Evolutionary conservation across 2,797 vertebrate species (phyloP).

Genomic region (Gymnopithys bicolor): DNA sequence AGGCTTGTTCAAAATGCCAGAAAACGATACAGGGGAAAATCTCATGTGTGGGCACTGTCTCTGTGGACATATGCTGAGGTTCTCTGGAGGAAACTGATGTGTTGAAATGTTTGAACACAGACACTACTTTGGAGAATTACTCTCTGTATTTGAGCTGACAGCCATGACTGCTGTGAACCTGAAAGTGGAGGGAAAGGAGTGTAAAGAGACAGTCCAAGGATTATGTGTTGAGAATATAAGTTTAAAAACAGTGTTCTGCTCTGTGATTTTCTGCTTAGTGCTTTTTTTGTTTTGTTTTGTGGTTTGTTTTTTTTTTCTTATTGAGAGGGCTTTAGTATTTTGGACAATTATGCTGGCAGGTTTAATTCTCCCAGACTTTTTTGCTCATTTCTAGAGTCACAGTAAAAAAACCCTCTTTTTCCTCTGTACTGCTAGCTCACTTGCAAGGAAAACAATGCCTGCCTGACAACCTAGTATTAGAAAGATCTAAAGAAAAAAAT

Average conservation of each 20-base stretch:
- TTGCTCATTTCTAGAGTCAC: neutral
- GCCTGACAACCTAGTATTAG: neutral
- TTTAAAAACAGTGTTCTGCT: neutral
- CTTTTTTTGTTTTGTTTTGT: neutral
- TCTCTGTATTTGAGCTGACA: slow-evolving; percentile 48
- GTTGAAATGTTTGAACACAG: slow-evolving; percentile 40
- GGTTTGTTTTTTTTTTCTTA: neutral
- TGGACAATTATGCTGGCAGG: neutral
- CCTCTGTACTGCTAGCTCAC: neutral
- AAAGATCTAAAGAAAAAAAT: neutral
- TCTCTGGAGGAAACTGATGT: slow-evolving; percentile 5
- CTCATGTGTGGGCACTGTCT: neutral
- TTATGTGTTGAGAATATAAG: neutral
- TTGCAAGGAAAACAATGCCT: neutral
- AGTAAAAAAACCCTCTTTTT: neutral
- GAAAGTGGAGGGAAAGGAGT: neutral
- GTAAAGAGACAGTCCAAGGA: neutral
- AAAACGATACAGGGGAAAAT: neutral
- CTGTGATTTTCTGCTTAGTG: neutral
- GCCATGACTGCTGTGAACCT: slow-evolving; percentile 23
- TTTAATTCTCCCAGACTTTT: neutral
- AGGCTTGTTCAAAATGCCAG: neutral
- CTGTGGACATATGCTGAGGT: neutral
- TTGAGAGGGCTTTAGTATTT: neutral
- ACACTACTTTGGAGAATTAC: slow-evolving; percentile 20